Base-by-base conservation (phyloP, 2,888 invertebrate species). In the Aspidiotus destructor region DNA sequence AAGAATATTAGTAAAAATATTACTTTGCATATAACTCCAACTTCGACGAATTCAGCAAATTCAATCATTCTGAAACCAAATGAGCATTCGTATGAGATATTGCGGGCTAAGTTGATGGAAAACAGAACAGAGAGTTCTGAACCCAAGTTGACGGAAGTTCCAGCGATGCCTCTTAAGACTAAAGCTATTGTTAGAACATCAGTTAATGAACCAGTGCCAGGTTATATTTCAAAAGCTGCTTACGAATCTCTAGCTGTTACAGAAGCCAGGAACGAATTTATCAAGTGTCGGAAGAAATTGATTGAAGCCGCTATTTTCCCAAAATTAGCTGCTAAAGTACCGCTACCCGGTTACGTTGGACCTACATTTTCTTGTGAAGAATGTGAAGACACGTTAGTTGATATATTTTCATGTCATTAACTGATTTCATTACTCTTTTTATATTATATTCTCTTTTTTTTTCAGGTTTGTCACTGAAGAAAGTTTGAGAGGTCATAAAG, bases 281-380 rank as follows among this genome's bases (percentile, higher is more conserved):
- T 58, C 8, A 58, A 41, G 8, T 67, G 58, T 40, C 58, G 60
- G 7, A 67, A 60, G 44, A n/a, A 42, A 41, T 11, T 67, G 17
- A 67, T 67, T 16, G 67, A 67, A 67, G 67, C 67, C 11, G 67
- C 67, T 11, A 67, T 67, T 40, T 60, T 52, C 58, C 67, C 67
- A 8, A 55, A 67, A 28, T 10, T 67, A 48, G 58, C 67, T 0
- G 57, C 48, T 7, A 55, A 67, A 11, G 28, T 17, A 28, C 67
- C 67, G 41, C 60, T 57, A 13, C 17, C 16, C 9, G 10, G 7
- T 52, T 67, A 67, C 41, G 52, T 44, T n/a, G 67, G 67, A 15
- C 67, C 67, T 8, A 67, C 58, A 8, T 58, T 28, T 60, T 48
- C 67, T 9, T 67, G 67, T 44, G 67, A 67, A 52, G 60, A 60